These are phyloP conservation scores for Phyto melanocephala DNA, from an alignment of 2,888 invertebrate genomes.

Conservation along the genomic window DNA sequence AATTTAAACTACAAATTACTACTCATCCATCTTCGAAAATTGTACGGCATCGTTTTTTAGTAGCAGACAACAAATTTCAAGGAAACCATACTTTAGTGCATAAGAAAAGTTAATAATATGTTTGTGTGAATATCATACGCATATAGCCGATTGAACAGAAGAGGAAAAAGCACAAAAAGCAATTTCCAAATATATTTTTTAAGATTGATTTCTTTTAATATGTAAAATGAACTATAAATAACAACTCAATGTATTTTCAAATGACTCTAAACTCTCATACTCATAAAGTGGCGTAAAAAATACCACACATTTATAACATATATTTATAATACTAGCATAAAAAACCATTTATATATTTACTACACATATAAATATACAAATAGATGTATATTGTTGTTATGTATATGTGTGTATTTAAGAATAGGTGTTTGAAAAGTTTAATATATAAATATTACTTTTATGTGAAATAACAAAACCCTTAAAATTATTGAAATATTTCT, in stretches of 20 bases:
- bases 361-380: background rate
- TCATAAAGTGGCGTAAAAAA: too few relatives aligned
- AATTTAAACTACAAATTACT: constrained; percentile 49
- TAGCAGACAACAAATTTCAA: constrained; percentile 34
- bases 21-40: constrained; percentile 45
- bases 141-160: too few relatives aligned
- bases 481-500: constrained; percentile 45
- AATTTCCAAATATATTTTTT: constrained; percentile 48
- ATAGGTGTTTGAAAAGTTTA: background rate
- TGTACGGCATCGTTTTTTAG: constrained; percentile 39
- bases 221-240: constrained; percentile 46
- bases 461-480: constrained; percentile 1
- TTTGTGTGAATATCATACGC: too few relatives aligned
- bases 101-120: too few relatives aligned
- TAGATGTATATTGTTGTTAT: background rate
- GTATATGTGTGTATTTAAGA: background rate
- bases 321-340: background rate
- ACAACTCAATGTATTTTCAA: constrained; percentile 43
- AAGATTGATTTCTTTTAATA: constrained; percentile 55
- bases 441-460: background rate
- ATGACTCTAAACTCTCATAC: constrained; percentile 13
- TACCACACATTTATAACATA: background rate
- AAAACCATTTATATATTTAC: background rate
- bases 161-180: constrained; percentile 44
- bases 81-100: constrained; percentile 1